Conservation (phyloP, 2,797 vertebrate species). For the Lycodopsis pacificus region DNA sequence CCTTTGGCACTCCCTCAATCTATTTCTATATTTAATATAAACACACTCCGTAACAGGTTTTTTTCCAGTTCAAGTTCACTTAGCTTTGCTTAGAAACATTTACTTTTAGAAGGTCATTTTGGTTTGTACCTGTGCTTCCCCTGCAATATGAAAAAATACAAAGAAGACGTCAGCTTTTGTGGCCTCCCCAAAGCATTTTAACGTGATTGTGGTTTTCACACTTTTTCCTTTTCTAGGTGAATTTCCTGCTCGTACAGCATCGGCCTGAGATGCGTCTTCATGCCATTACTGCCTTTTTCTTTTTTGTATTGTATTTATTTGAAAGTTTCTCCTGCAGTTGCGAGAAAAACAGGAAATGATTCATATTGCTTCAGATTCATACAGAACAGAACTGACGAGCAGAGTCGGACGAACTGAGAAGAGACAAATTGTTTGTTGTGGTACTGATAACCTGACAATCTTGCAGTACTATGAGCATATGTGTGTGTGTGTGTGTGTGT, state of each 20-base stretch:
- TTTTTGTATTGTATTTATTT: constrained; percentile 25
- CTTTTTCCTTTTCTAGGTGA: constrained; percentile 64
- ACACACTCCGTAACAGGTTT: neutral
- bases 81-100: constrained; percentile 9
- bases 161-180: constrained; percentile 11
- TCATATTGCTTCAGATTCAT: constrained; percentile 22
- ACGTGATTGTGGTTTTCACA: constrained; percentile 78
- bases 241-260: constrained; percentile 36
- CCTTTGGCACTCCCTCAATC: neutral
- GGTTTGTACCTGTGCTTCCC: neutral
- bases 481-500: constrained; percentile 10
- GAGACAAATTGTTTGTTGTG: constrained; percentile 11
- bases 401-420: neutral
- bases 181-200: constrained; percentile 48
- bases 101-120: neutral
- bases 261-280: constrained; percentile 14
- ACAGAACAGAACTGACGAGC: constrained; percentile 16
- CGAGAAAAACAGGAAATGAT: constrained; percentile 63
- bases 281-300: neutral
- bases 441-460: constrained; percentile 11
- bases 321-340: constrained; percentile 8
- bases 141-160: neutral
- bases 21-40: neutral
- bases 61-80: neutral
- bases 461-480: constrained; percentile 19